These are phyloP conservation scores for Pseudonaja textilis DNA, from an alignment of 2,113 vertebrate genomes.

Conservation along the genomic window DNA sequence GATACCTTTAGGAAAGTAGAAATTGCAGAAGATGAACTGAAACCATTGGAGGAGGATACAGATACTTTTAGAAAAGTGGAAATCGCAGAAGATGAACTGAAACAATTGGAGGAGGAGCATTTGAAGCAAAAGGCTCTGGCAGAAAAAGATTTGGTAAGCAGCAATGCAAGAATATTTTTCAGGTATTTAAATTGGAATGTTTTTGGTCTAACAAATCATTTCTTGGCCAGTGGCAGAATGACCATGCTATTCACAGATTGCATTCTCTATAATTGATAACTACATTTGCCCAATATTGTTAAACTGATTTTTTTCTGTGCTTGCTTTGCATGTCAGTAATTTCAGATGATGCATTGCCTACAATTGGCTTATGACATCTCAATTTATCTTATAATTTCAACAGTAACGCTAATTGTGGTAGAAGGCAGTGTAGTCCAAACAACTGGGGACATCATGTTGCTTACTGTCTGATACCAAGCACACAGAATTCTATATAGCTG, in stretches of 20 bases:
- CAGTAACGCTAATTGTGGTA: neutral
- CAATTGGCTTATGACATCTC: neutral
- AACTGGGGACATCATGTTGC: neutral
- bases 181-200: neutral
- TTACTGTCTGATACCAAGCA: neutral
- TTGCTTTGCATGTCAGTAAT: neutral
- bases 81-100: slow-evolving; percentile 60
- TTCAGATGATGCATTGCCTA: neutral
- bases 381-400: neutral
- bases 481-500: neutral
- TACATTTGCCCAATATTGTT: neutral
- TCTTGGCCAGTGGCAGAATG: neutral
- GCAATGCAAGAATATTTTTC: neutral
- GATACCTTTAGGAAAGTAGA: neutral
- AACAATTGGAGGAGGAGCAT: slow-evolving; percentile 70
- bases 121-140: slow-evolving; percentile 84
- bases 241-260: neutral
- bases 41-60: slow-evolving; percentile 65
- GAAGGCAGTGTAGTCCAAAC: neutral
- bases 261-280: neutral
- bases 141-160: slow-evolving; percentile 88
- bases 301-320: neutral
- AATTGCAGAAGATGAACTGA: slow-evolving; percentile 60
- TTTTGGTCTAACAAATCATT: neutral
- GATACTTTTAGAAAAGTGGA: neutral